Evolutionary conservation across 2,113 vertebrate species (phyloP), one percentile per base, ranked within the genome.

Genomic region (Anarrhichthys ocellatus): DNA sequence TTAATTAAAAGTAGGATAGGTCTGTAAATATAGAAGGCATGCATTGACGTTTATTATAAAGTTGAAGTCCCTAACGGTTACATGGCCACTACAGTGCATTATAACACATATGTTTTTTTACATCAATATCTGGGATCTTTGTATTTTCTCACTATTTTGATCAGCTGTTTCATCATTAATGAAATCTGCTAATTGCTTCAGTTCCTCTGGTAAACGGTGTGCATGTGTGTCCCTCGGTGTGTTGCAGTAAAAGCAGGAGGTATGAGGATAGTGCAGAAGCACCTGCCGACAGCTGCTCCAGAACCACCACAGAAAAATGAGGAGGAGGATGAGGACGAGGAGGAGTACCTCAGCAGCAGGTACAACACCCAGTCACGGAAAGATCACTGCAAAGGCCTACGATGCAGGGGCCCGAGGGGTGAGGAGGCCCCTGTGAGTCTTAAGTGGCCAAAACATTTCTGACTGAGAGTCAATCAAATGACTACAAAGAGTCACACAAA

Each of bases 191-290:
- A 11, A 34, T 44, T 66, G 15, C 36, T 22, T 46, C 42, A 36
- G 5, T 34, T 52, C 1, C 7, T 48, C 10, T 14, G 17, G 13
- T 69, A 67, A 40, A 78, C 14, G 3, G 18, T 64, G 15, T 54
- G 11, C 40, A 5, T 78, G 38, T 73, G 24, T 81, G 15, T 73
- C 5, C 15, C 0, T 71, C 0, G 7, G 22, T 42, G 32, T 27
- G 0, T 95, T 95, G 15, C 88, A 99, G 98, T 99, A 56, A 99
- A 98, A 92, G 98, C 97, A 61, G 98, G 98, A 17, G 97, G 98
- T 0, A 99, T 98, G 98, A 95, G 98, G 78, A 99, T 99, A 87
- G 98, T 99, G 83, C 98, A 98, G 95, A 99, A 99, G 88, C 97
- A 99, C 85, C 97, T 97, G 84, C 50, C 2, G 70, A 2, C 90